Percentiles rank a stretch among this genome's conserved stretches.
Evolutionary conservation across 2,113 vertebrate species (phyloP).

Genomic region (Noturus placidus): DNA sequence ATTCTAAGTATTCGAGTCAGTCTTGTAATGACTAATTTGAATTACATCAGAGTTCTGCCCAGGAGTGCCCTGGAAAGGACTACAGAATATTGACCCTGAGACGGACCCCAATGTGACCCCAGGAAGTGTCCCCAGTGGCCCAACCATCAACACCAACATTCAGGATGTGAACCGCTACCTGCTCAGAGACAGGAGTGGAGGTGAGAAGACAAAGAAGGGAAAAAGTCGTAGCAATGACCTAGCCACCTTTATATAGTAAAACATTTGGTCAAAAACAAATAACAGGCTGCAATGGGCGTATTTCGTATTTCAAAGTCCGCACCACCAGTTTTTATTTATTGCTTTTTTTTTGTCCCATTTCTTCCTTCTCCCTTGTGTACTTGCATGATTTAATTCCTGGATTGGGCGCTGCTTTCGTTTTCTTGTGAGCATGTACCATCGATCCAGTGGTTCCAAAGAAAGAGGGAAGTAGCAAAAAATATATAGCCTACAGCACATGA

Average conservation of each 20-base stretch:
- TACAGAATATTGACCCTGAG: constrained; percentile 97
- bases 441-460: neutral
- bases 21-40: neutral
- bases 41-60: constrained; percentile 88
- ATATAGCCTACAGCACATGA: too few species aligned
- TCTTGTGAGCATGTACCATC: neutral
- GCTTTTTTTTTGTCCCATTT: neutral
- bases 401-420: neutral
- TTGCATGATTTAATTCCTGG: neutral
- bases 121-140: constrained; percentile 94
- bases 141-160: constrained; percentile 97
- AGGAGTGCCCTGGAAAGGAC: constrained; percentile 98
- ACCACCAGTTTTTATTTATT: constrained; percentile 5
- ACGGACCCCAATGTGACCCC: constrained; percentile 97
- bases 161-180: constrained; percentile 98
- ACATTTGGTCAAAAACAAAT: neutral
- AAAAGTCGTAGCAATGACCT: neutral
- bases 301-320: neutral
- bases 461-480: neutral
- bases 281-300: neutral
- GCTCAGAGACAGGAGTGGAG: constrained; percentile 89
- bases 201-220: constrained; percentile 50
- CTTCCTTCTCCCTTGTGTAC: constrained; percentile 53
- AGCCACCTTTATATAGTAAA: neutral
- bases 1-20: neutral